Base-by-base conservation (phyloP, 2,888 invertebrate species). In the Cactoblastis cactorum region DNA sequence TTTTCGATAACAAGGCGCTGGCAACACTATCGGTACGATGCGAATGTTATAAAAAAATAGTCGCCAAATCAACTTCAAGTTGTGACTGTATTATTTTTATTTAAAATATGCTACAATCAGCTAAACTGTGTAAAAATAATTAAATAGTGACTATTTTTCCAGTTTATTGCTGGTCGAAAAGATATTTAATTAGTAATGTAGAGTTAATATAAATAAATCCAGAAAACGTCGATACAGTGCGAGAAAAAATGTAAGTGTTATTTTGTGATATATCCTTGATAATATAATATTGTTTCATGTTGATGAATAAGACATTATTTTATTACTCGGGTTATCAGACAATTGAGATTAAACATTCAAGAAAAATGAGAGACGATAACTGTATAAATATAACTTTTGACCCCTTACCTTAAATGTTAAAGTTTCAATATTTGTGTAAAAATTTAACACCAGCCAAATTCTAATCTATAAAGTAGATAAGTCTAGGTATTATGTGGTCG, bases 81-180 rank as follows among this genome's bases (percentile, higher is more conserved):
- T 15, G 3, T n/a, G 4, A 19, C 43, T 28, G 45, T 34, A 32
- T 33, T 45, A 32, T 45, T 32, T 28, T 3, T 33, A 45, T 12
- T 33, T 12, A 33, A 28, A 45, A 18, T 45, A 45, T 18, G 28
- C 33, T 22, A 22, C n/a, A 39, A 39, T 19, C 18, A 12, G 19
- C 8, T 19, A 12, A 9, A 43, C 15, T 9, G 41, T 43, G 45
- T 33, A 18, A 17, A 32, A 22, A 15, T 46, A 22, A n/a, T 22
- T 28, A 45, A 38, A 34, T 8, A 14, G 37, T 48, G 37, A 28
- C 17, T 37, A 22, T 37, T 48, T 41, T 19, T 14, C 32, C 39
- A 41, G 34, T 53, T 53, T 43, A 51, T 64, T 58, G 61, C 59
- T 70, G 58, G 63, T 75, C 77, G 77, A 70, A 17, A 24, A 15